Base-by-base conservation (phyloP, 1,140 invertebrate species). In the Atopsyche davidsoni region DNA sequence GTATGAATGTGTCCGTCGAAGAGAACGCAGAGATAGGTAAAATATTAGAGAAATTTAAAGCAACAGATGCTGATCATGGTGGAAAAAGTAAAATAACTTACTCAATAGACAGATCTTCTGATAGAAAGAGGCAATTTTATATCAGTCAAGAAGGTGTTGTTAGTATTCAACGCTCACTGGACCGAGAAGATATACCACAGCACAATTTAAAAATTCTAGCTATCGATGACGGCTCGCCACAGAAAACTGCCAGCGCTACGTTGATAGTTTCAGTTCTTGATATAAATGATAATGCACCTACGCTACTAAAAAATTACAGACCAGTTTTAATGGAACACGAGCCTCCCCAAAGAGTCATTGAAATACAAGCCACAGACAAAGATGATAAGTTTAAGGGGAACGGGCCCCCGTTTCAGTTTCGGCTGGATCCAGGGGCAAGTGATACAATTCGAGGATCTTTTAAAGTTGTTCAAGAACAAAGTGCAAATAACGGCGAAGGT, bases 211-310 rank as follows among this genome's bases (percentile, higher is more conserved):
- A 77, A 64, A 75, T 83, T 31, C 54, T 82, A 45, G 81, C 81
- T 21, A 76, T 78, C 42, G 81, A 83, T 62, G 80, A 83, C 64
- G 80, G 80, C 43, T 64, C 59, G 46, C 81, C 80, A 10, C 63
- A 79, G 11, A 75, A 77, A 53, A 85, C 81, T 4, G 81, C 83
- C 1, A 83, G 81, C 1, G 82, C 81, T 2, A 84, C 80, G 1
- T 64, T 86, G 10, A 77, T 75, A 0, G 78, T 85, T 1, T 73
- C 76, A 38, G 79, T 86, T 2, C 72, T 73, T 41, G 83, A 86
- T 63, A 77, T 85, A 18, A 86, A 86, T 58, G 84, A 86, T 55
- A 85, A 75, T 65, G 69, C 70, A 0, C 79, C 79, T 1, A 67
- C 62, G 3, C 75, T 81, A 57, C 64, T 70, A 0, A 66, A 79